phyloP scores from a whole-genome alignment of 2,113 vertebrate species.

The Sylvilagus bachmani region DNA sequence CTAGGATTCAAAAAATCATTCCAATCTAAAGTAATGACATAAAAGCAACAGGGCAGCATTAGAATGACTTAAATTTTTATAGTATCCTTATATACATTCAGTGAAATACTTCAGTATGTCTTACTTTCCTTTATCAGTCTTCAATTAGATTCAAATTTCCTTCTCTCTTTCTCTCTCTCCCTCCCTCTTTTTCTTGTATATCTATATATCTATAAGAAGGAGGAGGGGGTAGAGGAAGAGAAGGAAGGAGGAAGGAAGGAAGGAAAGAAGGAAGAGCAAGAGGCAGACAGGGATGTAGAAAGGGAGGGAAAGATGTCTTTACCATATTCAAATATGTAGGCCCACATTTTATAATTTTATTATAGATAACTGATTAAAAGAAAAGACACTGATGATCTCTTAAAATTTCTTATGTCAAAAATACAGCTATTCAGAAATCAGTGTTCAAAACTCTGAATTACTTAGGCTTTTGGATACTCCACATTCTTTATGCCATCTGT shows the following conservation, averaged over 20 bases:
- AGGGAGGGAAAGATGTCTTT: not conserved
- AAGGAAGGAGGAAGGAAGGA: not conserved
- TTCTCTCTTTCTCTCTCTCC: not conserved
- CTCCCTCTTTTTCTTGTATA: not conserved
- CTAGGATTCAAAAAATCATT: constrained; percentile 34
- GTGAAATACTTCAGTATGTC: constrained; percentile 43
- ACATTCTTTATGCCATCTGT: not conserved
- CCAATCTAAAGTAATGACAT: constrained; percentile 28
- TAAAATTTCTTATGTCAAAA: not conserved
- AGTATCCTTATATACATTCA: constrained; percentile 30
- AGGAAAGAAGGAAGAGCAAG: too few species aligned
- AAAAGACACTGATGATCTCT: not conserved
- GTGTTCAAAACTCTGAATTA: not conserved
- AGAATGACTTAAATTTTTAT: constrained; percentile 64
- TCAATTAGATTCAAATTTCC: constrained; percentile 41
- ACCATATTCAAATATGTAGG: not conserved
- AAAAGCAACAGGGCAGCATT: constrained; percentile 34
- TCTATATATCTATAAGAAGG: not conserved
- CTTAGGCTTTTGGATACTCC: not conserved
- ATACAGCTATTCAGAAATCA: not conserved
- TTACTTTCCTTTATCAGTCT: constrained; percentile 63
- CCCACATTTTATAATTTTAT: not conserved
- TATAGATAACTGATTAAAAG: not conserved
- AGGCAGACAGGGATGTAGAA: rapidly evolving
- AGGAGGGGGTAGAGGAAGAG: not conserved